phyloP scores from a whole-genome alignment of 2,797 vertebrate species.

The Typhlichthys eigenmanni region DNA sequence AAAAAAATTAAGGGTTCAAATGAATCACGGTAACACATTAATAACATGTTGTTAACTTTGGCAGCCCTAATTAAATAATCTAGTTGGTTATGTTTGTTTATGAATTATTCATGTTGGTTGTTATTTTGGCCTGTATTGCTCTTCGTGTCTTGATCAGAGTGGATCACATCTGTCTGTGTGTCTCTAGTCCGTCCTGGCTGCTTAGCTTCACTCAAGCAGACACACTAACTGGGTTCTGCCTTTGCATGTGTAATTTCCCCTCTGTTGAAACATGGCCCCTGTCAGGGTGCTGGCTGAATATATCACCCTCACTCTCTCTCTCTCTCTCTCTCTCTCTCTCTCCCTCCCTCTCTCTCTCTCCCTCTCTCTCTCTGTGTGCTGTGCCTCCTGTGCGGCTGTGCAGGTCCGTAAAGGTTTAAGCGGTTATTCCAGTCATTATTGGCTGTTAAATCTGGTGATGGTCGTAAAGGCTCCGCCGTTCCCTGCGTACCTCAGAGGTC shows the following conservation, averaged over 20 bases:
- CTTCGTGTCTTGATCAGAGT: conserved; percentile 13
- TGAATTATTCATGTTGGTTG: no score
- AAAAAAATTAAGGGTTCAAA: no score
- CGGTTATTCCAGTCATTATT: conserved; percentile 84
- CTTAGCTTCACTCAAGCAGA: conserved; percentile 70
- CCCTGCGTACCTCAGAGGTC: conserved; percentile 82
- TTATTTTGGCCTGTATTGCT: conserved; percentile 11
- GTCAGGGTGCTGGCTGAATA: conserved; percentile 67
- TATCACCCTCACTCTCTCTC: conserved; percentile 32
- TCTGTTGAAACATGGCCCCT: conserved; percentile 75
- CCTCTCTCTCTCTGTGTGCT: conserved; percentile 25
- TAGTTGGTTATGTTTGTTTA: no score
- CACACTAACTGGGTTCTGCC: conserved; percentile 64
- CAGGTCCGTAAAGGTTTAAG: conserved; percentile 80
- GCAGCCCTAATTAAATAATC: no score
- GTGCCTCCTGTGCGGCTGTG: conserved; percentile 58
- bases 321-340: conserved; percentile 11
- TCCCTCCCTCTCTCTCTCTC: conserved; percentile 21
- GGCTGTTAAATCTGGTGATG: conserved; percentile 87
- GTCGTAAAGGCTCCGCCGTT: conserved; percentile 83
- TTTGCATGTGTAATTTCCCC: conserved; percentile 72
- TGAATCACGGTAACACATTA: no score
- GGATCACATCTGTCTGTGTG: conserved; percentile 30
- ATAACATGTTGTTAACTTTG: no score
- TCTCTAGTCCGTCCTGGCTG: conserved; percentile 49